These are phyloP conservation scores for Coregonus suidteri DNA, from an alignment of 2,797 vertebrate species.

Conservation along the genomic window DNA sequence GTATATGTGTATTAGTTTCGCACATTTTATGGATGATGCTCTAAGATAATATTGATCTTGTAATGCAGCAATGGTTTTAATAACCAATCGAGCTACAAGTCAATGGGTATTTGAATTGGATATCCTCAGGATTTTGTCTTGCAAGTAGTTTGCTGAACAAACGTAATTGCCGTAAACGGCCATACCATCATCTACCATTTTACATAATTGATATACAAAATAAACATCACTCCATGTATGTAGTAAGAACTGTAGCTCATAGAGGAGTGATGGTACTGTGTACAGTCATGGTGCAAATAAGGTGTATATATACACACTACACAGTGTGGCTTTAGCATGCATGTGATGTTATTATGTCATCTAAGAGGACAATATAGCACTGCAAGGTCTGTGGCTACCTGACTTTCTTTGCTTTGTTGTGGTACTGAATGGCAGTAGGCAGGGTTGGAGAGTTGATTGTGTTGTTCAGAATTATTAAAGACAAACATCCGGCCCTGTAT, in stretches of 20 bases:
- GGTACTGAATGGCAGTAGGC: conserved; percentile 29
- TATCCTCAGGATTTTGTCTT: background rate
- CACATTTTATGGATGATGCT: conserved; percentile 37
- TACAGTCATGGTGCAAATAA: background rate
- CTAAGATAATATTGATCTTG: conserved; percentile 50
- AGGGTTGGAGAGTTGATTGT: conserved; percentile 37
- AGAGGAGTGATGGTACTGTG: background rate
- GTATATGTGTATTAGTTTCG: conserved; percentile 58
- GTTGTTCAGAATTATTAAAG: conserved; percentile 40
- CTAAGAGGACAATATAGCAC: background rate
- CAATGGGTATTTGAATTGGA: background rate
- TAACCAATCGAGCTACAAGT: conserved; percentile 27
- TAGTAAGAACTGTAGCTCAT: background rate
- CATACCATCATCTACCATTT: background rate
- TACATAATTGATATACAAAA: conserved; percentile 56
- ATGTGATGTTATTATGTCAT: background rate
- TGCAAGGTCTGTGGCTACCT: conserved; percentile 19
- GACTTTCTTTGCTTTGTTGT: conserved; percentile 32
- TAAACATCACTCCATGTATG: background rate
- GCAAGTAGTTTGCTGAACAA: background rate
- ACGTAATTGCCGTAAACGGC: background rate
- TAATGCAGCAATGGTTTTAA: conserved; percentile 50
- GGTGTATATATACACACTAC: background rate
- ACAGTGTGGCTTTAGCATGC: background rate
- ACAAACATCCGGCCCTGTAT: conserved; percentile 39